These are phyloP conservation scores for Calephelis perditalis DNA, from an alignment of 2,888 invertebrate species.

Conservation along the genomic window DNA sequence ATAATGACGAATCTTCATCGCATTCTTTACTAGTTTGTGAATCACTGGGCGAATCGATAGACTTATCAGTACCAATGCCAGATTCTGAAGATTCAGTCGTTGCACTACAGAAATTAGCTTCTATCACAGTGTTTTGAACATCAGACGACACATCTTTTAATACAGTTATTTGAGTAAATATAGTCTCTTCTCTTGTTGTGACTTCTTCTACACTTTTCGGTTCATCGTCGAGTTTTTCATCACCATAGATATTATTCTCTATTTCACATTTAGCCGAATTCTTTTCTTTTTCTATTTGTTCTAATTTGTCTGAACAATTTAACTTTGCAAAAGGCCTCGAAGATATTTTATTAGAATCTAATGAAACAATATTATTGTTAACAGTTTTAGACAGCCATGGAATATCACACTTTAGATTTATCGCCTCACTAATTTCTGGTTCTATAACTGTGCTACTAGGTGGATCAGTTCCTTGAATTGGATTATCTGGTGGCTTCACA, in stretches of 20 bases:
- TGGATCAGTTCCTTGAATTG: slow-evolving; percentile 68
- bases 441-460: slow-evolving; percentile 70
- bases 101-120: slow-evolving; percentile 62
- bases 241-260: slow-evolving; percentile 30
- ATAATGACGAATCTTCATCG: slow-evolving; percentile 67
- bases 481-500: slow-evolving; percentile 69
- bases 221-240: slow-evolving; percentile 29
- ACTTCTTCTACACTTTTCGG: slow-evolving; percentile 52
- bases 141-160: slow-evolving; percentile 67
- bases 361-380: slow-evolving; percentile 64
- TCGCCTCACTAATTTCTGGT: slow-evolving; percentile 48
- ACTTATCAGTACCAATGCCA: slow-evolving; percentile 70
- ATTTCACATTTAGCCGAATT: slow-evolving; percentile 27
- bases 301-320: slow-evolving; percentile 54
- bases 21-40: slow-evolving; percentile 70
- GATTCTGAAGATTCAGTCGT: slow-evolving; percentile 66
- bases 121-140: slow-evolving; percentile 65
- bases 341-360: slow-evolving; percentile 55
- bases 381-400: slow-evolving; percentile 72
- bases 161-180: slow-evolving; percentile 70
- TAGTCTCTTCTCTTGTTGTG: slow-evolving; percentile 60
- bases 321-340: slow-evolving; percentile 68
- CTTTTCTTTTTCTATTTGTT: slow-evolving; percentile 43
- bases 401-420: slow-evolving; percentile 61
- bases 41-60: slow-evolving; percentile 69